phyloP scores from a whole-genome alignment of 2,797 vertebrate species.

The Kryptolebias ocellatus region DNA sequence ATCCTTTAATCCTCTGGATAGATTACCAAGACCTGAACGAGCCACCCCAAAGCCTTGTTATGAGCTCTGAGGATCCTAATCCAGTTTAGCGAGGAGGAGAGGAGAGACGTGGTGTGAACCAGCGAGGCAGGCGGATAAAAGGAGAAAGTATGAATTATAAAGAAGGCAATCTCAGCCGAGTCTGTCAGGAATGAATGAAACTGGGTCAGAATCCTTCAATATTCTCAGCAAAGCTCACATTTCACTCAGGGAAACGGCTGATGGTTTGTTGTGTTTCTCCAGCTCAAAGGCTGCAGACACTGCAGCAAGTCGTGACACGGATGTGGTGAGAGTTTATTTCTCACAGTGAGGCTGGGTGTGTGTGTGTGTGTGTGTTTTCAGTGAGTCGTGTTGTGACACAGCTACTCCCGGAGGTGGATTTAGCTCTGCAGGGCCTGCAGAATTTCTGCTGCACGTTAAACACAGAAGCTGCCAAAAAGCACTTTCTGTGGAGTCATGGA shows the following conservation, averaged over 20 bases:
- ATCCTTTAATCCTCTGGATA: constrained; percentile 35
- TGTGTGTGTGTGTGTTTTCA: background rate
- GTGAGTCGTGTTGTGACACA: constrained; percentile 1
- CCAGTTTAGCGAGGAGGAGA: constrained; percentile 8
- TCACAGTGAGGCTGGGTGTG: constrained; percentile 1
- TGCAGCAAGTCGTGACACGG: constrained; percentile 21
- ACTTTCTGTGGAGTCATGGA: background rate
- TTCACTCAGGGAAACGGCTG: background rate
- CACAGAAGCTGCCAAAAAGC: constrained; percentile 4
- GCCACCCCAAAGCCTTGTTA: constrained; percentile 44
- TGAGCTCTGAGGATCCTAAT: constrained; percentile 22
- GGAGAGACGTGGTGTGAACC: background rate
- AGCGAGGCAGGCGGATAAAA: constrained; percentile 13
- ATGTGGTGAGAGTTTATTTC: constrained; percentile 16
- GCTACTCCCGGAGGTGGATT: constrained; percentile 22
- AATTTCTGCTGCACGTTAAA: constrained; percentile 8
- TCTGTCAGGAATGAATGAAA: constrained; percentile 31
- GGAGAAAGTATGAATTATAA: constrained; percentile 39
- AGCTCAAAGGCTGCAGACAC: background rate
- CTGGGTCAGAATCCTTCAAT: constrained; percentile 21
- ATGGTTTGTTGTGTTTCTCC: constrained; percentile 10
- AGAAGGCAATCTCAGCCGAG: constrained; percentile 15
- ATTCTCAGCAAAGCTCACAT: background rate
- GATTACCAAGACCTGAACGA: constrained; percentile 44
- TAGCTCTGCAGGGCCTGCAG: constrained; percentile 24